These are phyloP conservation scores for Drosophila percnosoma DNA, from an alignment of 2,888 invertebrate species.

Conservation along the genomic window DNA sequence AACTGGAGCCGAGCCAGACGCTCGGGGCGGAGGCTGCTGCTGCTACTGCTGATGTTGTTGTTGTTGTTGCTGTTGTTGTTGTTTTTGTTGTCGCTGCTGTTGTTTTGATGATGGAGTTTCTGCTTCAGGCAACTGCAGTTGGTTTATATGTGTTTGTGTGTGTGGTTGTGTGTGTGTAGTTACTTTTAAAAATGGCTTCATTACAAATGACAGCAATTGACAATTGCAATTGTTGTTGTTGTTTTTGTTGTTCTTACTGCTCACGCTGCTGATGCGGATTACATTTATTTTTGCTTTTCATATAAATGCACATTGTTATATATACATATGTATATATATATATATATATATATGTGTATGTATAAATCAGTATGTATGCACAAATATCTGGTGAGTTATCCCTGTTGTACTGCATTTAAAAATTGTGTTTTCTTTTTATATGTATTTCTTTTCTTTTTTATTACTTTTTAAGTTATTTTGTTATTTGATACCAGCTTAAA, in stretches of 20 bases:
- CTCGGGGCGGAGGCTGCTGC: conserved; percentile 30
- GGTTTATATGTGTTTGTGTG: conserved; percentile 6
- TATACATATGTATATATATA: neutral
- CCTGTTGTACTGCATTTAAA: neutral
- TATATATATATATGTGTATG: no score
- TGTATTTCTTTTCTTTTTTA: neutral
- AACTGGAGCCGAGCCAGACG: conserved; percentile 15
- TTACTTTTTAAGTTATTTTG: neutral
- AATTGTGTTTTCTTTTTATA: neutral
- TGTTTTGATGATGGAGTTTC: conserved; percentile 42
- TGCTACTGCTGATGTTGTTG: neutral
- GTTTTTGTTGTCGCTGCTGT: neutral
- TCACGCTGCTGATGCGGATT: conserved; percentile 8
- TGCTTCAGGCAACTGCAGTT: conserved; percentile 29
- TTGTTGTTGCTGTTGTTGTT: neutral
- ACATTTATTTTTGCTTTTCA: conserved; percentile 33
- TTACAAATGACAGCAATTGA: conserved; percentile 59
- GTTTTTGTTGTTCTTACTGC: conserved; percentile 11
- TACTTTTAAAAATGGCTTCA: conserved; percentile 70
- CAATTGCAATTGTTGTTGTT: conserved; percentile 35
- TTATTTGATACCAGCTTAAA: neutral
- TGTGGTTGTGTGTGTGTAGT: conserved; percentile 18
- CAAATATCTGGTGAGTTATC: neutral
- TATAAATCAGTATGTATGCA: neutral
- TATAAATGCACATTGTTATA: neutral